A percentile compares a stretch with the other conserved stretches of the same genome.
Evolutionary conservation across 2,113 vertebrate species (phyloP).

Genomic region (Eira barbara): DNA sequence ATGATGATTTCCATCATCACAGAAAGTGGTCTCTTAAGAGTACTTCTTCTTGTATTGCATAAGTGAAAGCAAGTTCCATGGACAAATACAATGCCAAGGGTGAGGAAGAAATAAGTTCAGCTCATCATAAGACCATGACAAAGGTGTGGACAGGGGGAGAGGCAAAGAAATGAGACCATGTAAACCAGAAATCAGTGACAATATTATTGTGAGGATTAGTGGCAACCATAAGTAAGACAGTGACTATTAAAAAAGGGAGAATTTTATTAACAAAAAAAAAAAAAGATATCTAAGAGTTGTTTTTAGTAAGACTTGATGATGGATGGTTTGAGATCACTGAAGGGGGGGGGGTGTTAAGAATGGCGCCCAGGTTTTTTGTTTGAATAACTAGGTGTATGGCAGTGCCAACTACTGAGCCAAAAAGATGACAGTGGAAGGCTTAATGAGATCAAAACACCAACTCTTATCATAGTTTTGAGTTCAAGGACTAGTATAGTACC

Average conservation of each 20-base stretch:
- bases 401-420: neutral
- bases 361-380: neutral
- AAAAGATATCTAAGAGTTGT: neutral
- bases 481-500: fast-evolving
- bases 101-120: neutral
- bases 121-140: neutral
- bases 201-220: neutral
- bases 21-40: neutral
- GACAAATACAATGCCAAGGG: neutral
- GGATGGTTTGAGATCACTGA: neutral
- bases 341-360: neutral
- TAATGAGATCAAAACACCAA: no score
- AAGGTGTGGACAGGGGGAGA: neutral
- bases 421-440: neutral
- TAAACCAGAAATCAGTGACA: neutral
- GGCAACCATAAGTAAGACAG: neutral
- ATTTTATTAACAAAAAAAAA: neutral
- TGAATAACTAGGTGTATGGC: neutral
- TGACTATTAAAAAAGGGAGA: neutral
- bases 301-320: neutral
- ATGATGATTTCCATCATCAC: neutral
- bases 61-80: neutral
- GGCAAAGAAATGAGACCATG: neutral
- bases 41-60: neutral
- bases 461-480: neutral